Evolutionary conservation across 2,113 vertebrate species (phyloP).

Genomic region (Isurus oxyrinchus): DNA sequence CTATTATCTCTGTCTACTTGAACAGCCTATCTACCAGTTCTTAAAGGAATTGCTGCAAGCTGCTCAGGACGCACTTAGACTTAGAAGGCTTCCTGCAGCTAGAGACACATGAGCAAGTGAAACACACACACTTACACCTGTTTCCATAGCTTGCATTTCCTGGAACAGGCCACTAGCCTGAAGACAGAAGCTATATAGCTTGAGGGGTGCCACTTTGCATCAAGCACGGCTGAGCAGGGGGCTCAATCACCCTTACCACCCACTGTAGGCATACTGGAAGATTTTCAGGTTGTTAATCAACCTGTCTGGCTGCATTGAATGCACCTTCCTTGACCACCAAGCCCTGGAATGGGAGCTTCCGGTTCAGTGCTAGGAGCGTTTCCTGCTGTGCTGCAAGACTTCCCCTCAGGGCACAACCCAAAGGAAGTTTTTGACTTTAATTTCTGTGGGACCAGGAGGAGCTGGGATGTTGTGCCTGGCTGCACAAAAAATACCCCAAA

Average conservation of each 20-base stretch:
- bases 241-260: too few relatives aligned
- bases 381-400: neutral
- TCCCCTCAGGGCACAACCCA: neutral
- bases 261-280: neutral
- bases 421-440: neutral
- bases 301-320: neutral
- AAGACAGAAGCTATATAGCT: neutral
- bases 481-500: neutral
- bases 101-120: neutral
- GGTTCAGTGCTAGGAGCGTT: too few relatives aligned
- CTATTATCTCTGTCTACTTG: neutral
- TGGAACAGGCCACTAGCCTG: neutral
- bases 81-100: neutral
- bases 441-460: neutral
- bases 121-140: neutral
- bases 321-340: neutral
- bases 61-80: neutral
- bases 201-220: neutral
- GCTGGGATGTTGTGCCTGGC: neutral
- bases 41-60: neutral
- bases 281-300: neutral
- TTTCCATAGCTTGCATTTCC: neutral
- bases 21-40: neutral
- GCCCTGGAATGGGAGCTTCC: neutral
- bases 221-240: neutral